Percentiles rank a stretch among this genome's conserved stretches.
Evolutionary conservation across 2,888 invertebrate species (phyloP).

Genomic region (Megamerina dolium): DNA sequence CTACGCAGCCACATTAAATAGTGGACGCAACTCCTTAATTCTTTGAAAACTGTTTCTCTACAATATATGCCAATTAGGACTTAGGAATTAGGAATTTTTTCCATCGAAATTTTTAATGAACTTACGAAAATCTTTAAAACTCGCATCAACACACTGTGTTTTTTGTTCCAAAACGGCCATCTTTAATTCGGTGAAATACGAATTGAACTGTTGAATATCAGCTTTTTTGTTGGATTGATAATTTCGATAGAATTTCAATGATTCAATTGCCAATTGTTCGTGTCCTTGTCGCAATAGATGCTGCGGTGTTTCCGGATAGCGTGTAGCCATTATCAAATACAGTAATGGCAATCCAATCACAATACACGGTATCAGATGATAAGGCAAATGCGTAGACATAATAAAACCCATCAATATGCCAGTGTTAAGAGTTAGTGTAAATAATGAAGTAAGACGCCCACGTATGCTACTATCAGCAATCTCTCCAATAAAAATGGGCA

Average conservation of each 20-base stretch:
- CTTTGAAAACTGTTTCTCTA: no score
- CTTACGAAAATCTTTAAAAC: slow-evolving; percentile 31
- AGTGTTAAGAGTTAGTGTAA: slow-evolving; percentile 32
- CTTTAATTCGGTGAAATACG: slow-evolving; percentile 19
- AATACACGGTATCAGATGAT: slow-evolving; percentile 36
- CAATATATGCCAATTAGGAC: no score
- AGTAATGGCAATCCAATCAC: slow-evolving; percentile 33
- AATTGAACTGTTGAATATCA: slow-evolving; percentile 21
- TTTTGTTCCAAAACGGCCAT: slow-evolving; percentile 12
- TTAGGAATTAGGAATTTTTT: slow-evolving; percentile 5
- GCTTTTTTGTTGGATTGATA: slow-evolving; percentile 23
- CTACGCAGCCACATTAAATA: no score
- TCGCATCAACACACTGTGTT: slow-evolving; percentile 15
- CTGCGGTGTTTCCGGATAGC: slow-evolving; percentile 41
- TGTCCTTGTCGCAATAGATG: slow-evolving; percentile 30
- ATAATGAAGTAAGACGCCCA: slow-evolving; percentile 36
- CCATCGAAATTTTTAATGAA: no score
- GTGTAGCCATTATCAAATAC: slow-evolving; percentile 29
- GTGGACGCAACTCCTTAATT: no score
- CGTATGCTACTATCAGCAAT: slow-evolving; percentile 43
- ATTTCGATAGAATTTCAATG: slow-evolving; percentile 40
- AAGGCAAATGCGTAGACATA: slow-evolving; percentile 36
- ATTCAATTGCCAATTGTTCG: slow-evolving; percentile 29
- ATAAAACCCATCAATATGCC: slow-evolving; percentile 40
- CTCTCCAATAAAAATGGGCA: slow-evolving; percentile 45